A percentile compares a stretch with the other conserved stretches of the same genome.
These are phyloP conservation scores for Menura novaehollandiae DNA, from an alignment of 2,113 vertebrate genomes.

Conservation along the genomic window DNA sequence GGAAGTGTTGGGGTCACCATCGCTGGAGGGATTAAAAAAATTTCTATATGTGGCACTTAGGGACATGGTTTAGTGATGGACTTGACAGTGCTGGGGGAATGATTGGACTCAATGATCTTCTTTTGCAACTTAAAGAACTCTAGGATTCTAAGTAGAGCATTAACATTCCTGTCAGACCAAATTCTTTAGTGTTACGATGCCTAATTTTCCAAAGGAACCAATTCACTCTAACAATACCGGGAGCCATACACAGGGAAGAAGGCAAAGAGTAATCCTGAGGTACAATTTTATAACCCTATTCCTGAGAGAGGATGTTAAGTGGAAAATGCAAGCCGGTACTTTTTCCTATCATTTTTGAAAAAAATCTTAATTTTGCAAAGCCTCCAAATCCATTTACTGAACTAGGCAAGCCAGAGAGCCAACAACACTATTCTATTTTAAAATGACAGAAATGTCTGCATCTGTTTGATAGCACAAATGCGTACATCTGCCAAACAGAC, in stretches of 20 bases:
- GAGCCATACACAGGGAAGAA: not conserved
- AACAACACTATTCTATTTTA: not conserved
- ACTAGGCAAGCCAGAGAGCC: not conserved
- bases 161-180: not conserved
- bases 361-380: not conserved
- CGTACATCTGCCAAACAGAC: slow-evolving; percentile 30
- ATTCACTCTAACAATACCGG: not conserved
- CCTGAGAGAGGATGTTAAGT: not conserved
- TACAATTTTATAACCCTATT: not conserved
- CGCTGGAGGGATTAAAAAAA: not conserved
- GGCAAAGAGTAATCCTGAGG: not conserved
- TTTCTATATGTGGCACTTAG: too few species aligned
- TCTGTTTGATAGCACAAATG: slow-evolving; percentile 37
- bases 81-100: not conserved
- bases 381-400: not conserved
- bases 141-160: not conserved
- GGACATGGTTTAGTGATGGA: not conserved
- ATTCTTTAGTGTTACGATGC: not conserved
- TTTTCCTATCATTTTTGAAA: not conserved
- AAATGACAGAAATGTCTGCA: not conserved
- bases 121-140: not conserved
- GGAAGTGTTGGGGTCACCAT: not conserved
- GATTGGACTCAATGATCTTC: fast-evolving
- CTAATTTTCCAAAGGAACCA: not conserved
- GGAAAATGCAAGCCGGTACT: not conserved